These are phyloP conservation scores for Bubo blakistoni DNA, from an alignment of 2,113 vertebrate species.

Conservation along the genomic window DNA sequence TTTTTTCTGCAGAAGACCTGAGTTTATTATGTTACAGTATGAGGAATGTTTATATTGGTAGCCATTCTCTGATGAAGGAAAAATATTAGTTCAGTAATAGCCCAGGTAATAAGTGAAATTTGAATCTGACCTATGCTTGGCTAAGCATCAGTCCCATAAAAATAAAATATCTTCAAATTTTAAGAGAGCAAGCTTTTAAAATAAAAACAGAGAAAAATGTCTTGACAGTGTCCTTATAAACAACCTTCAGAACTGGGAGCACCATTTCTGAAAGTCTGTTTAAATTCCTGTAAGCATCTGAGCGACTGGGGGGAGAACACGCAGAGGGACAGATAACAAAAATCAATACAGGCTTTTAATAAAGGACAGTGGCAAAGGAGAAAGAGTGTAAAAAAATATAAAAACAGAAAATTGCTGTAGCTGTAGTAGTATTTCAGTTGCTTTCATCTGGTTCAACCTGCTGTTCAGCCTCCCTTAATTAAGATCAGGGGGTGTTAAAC, in stretches of 20 bases:
- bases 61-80: not conserved
- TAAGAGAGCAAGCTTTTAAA: not conserved
- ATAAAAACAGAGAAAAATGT: not conserved
- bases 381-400: not conserved
- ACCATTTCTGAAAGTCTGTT: not conserved
- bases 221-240: not conserved
- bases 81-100: not conserved
- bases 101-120: not conserved
- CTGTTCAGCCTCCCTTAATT: not conserved
- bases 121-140: not conserved
- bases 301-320: not conserved
- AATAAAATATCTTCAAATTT: not conserved
- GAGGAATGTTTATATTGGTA: not conserved
- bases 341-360: not conserved
- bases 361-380: not conserved
- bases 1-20: not conserved
- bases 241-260: not conserved
- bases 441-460: not conserved
- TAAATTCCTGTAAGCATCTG: slow-evolving; percentile 7
- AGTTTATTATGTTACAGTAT: not conserved
- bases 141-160: not conserved
- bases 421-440: not conserved
- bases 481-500: not conserved
- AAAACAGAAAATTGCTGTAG: not conserved
- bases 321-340: not conserved